A percentile compares a stretch with the other conserved stretches of the same genome.
phyloP scores from a whole-genome alignment of 2,113 vertebrate species.

The Cyanistes caeruleus region DNA sequence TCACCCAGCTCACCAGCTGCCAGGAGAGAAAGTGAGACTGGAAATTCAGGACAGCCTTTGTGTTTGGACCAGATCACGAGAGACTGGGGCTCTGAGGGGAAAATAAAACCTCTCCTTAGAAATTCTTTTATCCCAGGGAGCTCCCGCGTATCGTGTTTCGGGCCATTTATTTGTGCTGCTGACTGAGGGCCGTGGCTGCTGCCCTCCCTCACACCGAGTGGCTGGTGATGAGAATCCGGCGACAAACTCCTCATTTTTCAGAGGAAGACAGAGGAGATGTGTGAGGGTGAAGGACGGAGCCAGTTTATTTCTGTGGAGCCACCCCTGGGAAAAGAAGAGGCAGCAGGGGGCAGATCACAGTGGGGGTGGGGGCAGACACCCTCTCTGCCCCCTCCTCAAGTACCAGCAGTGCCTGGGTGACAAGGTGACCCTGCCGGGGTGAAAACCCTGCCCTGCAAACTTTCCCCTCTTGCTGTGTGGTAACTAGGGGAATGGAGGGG shows the following conservation, averaged over 20 bases:
- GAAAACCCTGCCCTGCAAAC: background rate
- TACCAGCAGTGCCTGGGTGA: background rate
- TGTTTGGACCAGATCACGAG: background rate
- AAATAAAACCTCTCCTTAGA: conserved; percentile 46
- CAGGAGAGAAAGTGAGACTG: conserved; percentile 1
- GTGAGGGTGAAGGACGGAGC: background rate
- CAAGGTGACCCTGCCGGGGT: background rate
- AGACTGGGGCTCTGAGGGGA: background rate
- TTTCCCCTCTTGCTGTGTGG: background rate
- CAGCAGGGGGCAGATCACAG: background rate
- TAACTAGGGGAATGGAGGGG: background rate
- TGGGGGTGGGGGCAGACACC: background rate
- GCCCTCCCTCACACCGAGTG: background rate
- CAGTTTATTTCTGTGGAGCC: background rate
- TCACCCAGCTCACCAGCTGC: background rate
- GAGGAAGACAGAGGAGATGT: background rate
- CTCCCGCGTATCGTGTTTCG: conserved; percentile 22
- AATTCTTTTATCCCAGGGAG: conserved; percentile 64
- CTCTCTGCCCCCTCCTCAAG: background rate
- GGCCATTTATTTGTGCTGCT: conserved; percentile 54
- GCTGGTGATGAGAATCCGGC: background rate
- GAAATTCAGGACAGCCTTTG: conserved; percentile 58
- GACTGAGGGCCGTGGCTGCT: background rate
- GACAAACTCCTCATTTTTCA: background rate
- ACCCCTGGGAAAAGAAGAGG: background rate